Base-by-base conservation (phyloP, 2,797 vertebrate genomes). In the Hirundo rustica region DNA sequence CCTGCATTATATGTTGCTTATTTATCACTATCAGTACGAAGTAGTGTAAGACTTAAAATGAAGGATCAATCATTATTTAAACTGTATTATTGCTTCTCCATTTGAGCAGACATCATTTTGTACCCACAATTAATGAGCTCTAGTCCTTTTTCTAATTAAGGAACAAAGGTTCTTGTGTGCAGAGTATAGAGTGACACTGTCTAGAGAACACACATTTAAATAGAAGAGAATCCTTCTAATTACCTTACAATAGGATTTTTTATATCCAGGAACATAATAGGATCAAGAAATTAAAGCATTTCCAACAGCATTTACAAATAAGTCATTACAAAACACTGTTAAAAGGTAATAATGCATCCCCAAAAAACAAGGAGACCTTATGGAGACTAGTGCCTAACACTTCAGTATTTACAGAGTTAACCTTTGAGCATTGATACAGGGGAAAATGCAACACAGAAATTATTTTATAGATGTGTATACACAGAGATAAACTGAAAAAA, bases 181-280 rank as follows among this genome's bases (percentile, higher is more conserved):
- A 80, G 86, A 94, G 91, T 96, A 95, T 79, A 96, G 96, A 96
- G 95, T 94, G 94, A 94, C 81, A 82, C 96, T 96, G 97, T 95
- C 97, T 95, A 83, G 87, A 96, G 96, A 96, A 96, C 94, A 85
- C 95, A 97, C 78, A 42, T 94, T 96, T 95, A 92, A 96, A 96
- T 47, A 89, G 83, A 89, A 68, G 72, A 88, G 79, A 96, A 96
- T 91, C 94, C 92, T 97, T 97, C 97, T 97, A 97, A 97, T 96
- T 96, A 97, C 94, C 96, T 97, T 96, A 97, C 89, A 97, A 97
- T 95, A 93, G 96, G 97, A 96, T 97, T 97, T 97, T 97, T 96
- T 94, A 96, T 97, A 98, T 96, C 96, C 94, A 95, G 94, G 73
- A 97, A 96, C 78, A 95, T 96, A 97, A 97, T 80, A 95, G 95